Base-by-base conservation (phyloP, 2,113 vertebrate genomes). In the Micronycteris hirsuta region DNA sequence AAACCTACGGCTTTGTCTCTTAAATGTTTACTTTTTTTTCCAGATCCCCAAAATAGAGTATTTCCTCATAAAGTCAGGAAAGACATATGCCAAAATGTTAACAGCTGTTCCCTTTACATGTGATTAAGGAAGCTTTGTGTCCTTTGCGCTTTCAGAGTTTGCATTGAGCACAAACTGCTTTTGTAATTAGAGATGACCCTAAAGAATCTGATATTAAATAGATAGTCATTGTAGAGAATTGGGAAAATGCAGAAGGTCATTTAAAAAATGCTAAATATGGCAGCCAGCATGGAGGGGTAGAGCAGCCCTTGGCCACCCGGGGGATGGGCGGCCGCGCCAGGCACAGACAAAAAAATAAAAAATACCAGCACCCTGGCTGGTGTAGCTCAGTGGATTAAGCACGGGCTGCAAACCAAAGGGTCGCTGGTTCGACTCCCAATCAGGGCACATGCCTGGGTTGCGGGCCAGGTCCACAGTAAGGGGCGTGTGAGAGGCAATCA, bases 21-120 rank as follows among this genome's bases (percentile, higher is more conserved):
- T 96, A 93, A 84, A 65, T 97, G 94, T 95, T 96, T 96, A 61
- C 68, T 70, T 95, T 89, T 95, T 95, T 54, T 41, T 13, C n/a
- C 70, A 93, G 61, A 83, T 81, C 76, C 94, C 81, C 71, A 96
- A 92, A 87, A 78, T 87, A 76, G 94, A 94, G 65, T 47, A 86
- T 95, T 54, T 92, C 71, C 56, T 26, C 45, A 61, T 24, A 88
- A 95, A 86, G 74, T 94, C 74, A 91, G 90, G 77, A 82, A 94
- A 92, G 95, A 93, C 47, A 94, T 93, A 73, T 52, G 77, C 91
- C 89, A 58, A 81, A 97, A 92, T 92, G 88, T 92, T 95, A 91
- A 81, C 95, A 96, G 65, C 86, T 97, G 82, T 86, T 96, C 49
- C 38, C 81, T 92, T 97, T 90, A 85, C 36, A 56, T 67, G 43